Base-by-base conservation (phyloP, 2,888 invertebrate species). In the Hypomecis punctinalis region DNA sequence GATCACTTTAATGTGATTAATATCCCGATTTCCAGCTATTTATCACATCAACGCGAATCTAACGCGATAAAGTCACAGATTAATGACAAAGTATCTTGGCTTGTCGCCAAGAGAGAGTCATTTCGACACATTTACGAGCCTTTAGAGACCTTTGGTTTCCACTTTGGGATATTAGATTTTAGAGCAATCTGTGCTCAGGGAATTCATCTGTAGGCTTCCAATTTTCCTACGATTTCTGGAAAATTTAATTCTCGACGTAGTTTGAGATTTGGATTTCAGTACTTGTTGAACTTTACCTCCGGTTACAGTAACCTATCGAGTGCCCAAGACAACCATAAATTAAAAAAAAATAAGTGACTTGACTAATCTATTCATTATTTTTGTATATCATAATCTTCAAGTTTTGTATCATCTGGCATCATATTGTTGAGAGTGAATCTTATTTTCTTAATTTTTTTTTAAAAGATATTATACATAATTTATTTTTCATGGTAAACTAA, bases 1-100 rank as follows among this genome's bases (percentile, higher is more conserved):
- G 46, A 23, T 46, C 55, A 46, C 55, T 56, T 56, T 37, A 46
- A 46, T 40, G 62, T 56, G 62, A 62, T 57, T 52, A 55, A 52
- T 6, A 51, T 13, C 52, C 5, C 40, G 53, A 33, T 49, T 35
- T 9, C 40, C 51, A 52, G 58, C 47, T 59, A 63, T 63, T 58
- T 58, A 63, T 63, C 58, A 58, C 43, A 59, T 63, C 52, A 63
- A 48, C 58, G 48, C 58, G 58, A 37, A 48, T 54, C 47, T 58
- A 63, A 63, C 47, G 43, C 47, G 58, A 63, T 63, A 54, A 63
- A 49, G 39, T 54, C 69, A 40, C 51, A 62, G 63, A 71, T 69
- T 63, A 68, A 67, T 68, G 72, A 75, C 73, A 67, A 58, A 68
- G 68, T 73, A 64, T 60, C 66, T 71, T 75, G 76, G 76, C 72